Percentiles rank a stretch among this genome's conserved stretches.
Evolutionary conservation across 2,888 invertebrate species (phyloP).

Genomic region (Clivina fossor): DNA sequence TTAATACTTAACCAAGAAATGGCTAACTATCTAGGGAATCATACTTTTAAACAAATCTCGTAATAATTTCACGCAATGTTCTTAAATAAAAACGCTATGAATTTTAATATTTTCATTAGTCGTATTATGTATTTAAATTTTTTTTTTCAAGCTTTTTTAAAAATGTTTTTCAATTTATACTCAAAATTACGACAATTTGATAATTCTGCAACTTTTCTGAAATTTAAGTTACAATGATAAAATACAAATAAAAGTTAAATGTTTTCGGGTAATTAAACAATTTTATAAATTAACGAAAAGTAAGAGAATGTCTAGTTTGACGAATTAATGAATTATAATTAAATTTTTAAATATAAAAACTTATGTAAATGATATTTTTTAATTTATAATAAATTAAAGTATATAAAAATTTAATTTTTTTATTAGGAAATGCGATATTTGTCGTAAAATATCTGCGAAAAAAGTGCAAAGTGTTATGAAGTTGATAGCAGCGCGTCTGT

Average conservation of each 20-base stretch:
- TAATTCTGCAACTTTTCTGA: no score
- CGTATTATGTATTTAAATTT: conserved; percentile 31
- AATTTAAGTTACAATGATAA: no score
- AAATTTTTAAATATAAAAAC: not conserved
- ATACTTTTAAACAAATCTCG: conserved; percentile 20
- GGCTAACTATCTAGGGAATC: no score
- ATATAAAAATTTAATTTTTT: not conserved
- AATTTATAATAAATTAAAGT: not conserved
- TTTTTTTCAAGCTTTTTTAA: no score
- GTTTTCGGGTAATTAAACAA: conserved; percentile 54
- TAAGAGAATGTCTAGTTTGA: no score
- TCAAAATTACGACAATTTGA: no score
- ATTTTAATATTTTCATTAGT: conserved; percentile 27
- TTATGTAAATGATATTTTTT: not conserved
- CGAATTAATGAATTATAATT: no score
- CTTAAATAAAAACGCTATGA: conserved; percentile 21
- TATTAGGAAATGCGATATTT: not conserved
- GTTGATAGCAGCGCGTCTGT: conserved; percentile 2
- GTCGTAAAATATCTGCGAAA: not conserved
- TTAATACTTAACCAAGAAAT: no score
- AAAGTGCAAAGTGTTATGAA: not conserved
- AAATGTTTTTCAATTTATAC: no score
- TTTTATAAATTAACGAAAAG: conserved; percentile 54
- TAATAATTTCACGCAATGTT: conserved; percentile 19
- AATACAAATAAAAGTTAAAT: no score